phyloP scores from a whole-genome alignment of 2,113 vertebrate species.

The Nematolebias whitei region DNA sequence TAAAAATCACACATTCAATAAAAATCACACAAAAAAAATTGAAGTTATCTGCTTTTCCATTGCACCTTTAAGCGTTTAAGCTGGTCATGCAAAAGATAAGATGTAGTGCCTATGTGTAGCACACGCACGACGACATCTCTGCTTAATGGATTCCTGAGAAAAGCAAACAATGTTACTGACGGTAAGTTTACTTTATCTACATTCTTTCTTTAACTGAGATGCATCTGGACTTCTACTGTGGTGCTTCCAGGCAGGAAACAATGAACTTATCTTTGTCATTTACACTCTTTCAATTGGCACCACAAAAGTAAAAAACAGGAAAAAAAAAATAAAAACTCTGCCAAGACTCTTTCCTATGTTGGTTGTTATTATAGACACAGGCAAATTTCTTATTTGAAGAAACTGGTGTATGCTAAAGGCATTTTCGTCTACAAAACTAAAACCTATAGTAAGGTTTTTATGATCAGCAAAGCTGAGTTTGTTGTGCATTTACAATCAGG shows the following conservation, averaged over 20 bases:
- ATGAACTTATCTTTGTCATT: constrained; percentile 33
- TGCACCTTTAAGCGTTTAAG: constrained; percentile 71
- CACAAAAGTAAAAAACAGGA: constrained; percentile 26
- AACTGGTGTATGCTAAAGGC: neutral
- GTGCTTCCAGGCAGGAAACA: constrained; percentile 17
- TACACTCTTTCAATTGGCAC: constrained; percentile 45
- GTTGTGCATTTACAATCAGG: too few species aligned
- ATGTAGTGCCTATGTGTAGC: constrained; percentile 45
- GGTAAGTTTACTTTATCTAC: constrained; percentile 9
- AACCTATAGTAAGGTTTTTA: too few species aligned
- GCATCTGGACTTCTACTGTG: constrained; percentile 54
- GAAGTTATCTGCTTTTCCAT: constrained; percentile 17
- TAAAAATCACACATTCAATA: too few species aligned
- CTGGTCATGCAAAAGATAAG: constrained; percentile 65
- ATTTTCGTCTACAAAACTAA: too few species aligned
- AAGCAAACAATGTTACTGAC: constrained; percentile 58
- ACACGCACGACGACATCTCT: constrained; percentile 60
- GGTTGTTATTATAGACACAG: constrained; percentile 21
- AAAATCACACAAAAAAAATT: constrained; percentile 25
- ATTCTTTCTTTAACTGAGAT: neutral
- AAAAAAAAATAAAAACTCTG: constrained; percentile 7
- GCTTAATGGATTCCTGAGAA: constrained; percentile 48
- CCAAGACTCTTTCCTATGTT: constrained; percentile 15
- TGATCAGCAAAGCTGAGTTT: too few species aligned
- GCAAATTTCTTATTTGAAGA: constrained; percentile 30